Evolutionary conservation across 2,888 invertebrate species (phyloP).

Genomic region (Scaptomyza parva): DNA sequence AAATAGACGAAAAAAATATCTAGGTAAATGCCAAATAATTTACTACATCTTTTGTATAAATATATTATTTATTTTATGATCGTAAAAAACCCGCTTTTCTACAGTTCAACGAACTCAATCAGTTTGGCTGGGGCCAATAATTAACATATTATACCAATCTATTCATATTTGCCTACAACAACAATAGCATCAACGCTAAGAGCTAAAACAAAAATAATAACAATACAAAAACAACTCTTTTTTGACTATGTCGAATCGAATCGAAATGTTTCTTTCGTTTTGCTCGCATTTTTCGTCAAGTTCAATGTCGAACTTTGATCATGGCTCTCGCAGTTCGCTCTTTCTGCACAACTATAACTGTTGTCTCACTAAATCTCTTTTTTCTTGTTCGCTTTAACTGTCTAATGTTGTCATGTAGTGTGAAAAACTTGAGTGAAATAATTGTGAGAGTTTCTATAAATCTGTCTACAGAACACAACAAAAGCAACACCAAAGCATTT

Average conservation of each 20-base stretch:
- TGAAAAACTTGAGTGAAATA: neutral
- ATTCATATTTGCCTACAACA: constrained; percentile 13
- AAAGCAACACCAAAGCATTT: neutral
- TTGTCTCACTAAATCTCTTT: neutral
- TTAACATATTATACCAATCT: constrained; percentile 39
- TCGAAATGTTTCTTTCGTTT: constrained; percentile 29
- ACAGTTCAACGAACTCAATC: constrained; percentile 25
- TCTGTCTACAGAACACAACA: constrained; percentile 13
- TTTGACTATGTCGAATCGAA: constrained; percentile 13
- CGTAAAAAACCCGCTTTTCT: neutral
- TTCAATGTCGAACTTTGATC: constrained; percentile 52
- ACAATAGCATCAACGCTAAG: constrained; percentile 7
- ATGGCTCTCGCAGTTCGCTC: constrained; percentile 1
- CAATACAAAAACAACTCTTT: neutral
- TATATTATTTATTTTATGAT: neutral
- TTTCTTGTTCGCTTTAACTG: neutral
- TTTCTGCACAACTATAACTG: neutral
- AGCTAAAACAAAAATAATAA: neutral
- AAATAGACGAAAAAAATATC: too few species aligned
- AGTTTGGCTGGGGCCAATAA: constrained; percentile 8
- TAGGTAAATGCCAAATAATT: too few species aligned
- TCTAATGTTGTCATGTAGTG: neutral
- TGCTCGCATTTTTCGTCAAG: constrained; percentile 45
- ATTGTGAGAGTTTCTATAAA: constrained; percentile 13
- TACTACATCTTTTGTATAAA: neutral